Conservation (phyloP, 2,113 vertebrate species). For the Hiodon tergisus region DNA sequence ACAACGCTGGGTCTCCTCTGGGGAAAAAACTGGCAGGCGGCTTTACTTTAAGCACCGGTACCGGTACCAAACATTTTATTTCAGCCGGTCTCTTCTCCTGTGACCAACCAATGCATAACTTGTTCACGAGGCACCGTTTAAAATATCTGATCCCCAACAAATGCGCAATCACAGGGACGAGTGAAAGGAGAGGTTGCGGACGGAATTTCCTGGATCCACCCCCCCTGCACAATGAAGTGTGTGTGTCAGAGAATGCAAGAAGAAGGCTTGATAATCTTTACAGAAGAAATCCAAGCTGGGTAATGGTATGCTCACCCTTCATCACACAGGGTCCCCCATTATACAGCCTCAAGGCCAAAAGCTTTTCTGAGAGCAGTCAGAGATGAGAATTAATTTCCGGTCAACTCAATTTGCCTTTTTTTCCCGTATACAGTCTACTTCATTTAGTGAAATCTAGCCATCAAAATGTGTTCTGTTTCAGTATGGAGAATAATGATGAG, state of each 20-base stretch:
- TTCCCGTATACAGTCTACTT: conserved; percentile 46
- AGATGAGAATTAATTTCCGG: conserved; percentile 53
- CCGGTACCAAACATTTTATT: not conserved
- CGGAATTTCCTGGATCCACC: no score
- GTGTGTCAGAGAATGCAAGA: not conserved
- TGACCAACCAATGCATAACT: no score
- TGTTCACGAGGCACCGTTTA: no score
- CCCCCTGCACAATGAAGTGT: not conserved
- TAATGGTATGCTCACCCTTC: conserved; percentile 23
- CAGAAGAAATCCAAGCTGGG: conserved; percentile 28
- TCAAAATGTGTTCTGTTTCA: no score
- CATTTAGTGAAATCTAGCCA: conserved; percentile 32
- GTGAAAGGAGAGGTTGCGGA: not conserved
- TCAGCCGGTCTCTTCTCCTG: not conserved
- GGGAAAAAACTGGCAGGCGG: no score
- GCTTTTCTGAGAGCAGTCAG: conserved; percentile 41
- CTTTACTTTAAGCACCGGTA: no score
- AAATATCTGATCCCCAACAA: no score
- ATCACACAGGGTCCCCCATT: conserved; percentile 18
- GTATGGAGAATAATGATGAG: no score
- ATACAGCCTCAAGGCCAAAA: conserved; percentile 31
- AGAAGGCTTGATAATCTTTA: conserved; percentile 29
- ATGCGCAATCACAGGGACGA: not conserved
- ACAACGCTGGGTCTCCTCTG: no score
- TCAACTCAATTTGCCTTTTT: conserved; percentile 55